Evolutionary conservation across 1,140 invertebrate genomes (phyloP), one percentile per base, ranked within the genome.

Genomic region (Eumeta japonica): DNA sequence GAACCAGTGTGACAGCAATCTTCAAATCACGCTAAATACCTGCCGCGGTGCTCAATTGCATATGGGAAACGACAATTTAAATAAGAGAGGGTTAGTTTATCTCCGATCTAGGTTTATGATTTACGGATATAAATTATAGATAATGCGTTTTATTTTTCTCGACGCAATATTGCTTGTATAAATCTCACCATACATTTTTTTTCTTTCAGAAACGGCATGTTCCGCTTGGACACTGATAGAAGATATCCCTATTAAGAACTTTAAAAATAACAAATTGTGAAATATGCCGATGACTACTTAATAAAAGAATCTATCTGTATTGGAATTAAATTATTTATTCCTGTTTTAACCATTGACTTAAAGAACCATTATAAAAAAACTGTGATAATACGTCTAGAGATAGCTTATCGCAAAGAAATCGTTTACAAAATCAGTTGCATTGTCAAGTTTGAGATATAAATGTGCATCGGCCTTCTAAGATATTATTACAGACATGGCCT

Each of bases 1-100:
- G 5, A 48, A 28, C 5, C 19, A 37, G 34, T 65, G 65, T 24
- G 14, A 42, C 0, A 56, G 32, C 16, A 40, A 16, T 11, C 0
- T 36, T 1, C 55, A 70, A 39, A 45, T 70, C 1, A 45, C 32
- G 13, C 36, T 30, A 17, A 54, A 66, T 24, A 53, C 18, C 2
- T 70, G 65, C 35, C 39, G 46, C 18, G 65, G 62, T 5, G 2
- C 1, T 0, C 5, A 16, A 10, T 32, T 66, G 2, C 32, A 17
- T 4, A 52, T 70, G 62, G 65, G 62, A 39, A 70, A 65, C 27
- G 45, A 43, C 15, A 35, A 52, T 15, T 36, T 65, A 19, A 52
- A 29, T 9, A 70, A 68, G 39, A 19, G 19, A 5, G 60, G 60
- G 62, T 67, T 40, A 48, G 51, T 46, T 28, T 29, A 41, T 10